Evolutionary conservation across 1,140 invertebrate genomes (phyloP).

Genomic region (Limonius californicus): DNA sequence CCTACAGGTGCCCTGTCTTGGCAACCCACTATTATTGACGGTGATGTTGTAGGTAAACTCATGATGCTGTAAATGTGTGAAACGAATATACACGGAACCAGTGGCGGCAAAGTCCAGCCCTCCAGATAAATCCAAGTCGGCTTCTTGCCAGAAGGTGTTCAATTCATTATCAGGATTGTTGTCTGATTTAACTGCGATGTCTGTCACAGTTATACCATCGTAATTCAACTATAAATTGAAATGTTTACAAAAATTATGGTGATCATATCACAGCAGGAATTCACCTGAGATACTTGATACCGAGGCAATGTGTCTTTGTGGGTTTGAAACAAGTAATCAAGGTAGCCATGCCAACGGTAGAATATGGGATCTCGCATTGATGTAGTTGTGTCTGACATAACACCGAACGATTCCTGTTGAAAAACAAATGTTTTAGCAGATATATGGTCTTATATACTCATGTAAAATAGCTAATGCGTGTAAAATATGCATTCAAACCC

Average conservation of each 20-base stretch:
- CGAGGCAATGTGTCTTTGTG: constrained; percentile 66
- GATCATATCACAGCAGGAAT: no score
- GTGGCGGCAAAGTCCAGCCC: constrained; percentile 73
- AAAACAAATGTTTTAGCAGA: background rate
- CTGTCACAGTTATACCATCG: constrained; percentile 56
- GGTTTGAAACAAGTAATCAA: constrained; percentile 75
- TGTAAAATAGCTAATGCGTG: no score
- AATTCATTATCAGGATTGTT: constrained; percentile 52
- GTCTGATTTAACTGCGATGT: constrained; percentile 51
- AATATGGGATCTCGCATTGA: constrained; percentile 82
- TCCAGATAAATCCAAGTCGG: no score
- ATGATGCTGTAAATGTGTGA: constrained; percentile 63
- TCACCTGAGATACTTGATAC: constrained; percentile 58
- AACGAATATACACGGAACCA: constrained; percentile 63
- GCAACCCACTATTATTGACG: constrained; percentile 44
- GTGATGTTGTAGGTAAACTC: constrained; percentile 56
- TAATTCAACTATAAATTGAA: constrained; percentile 55
- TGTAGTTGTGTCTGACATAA: constrained; percentile 63
- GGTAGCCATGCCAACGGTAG: constrained; percentile 78
- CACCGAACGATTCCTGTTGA: constrained; percentile 57
- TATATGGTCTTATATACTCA: no score
- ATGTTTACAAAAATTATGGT: background rate
- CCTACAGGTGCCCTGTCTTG: constrained; percentile 51
- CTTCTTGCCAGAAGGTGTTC: constrained; percentile 70
- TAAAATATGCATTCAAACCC: no score